A percentile compares a stretch with the other conserved stretches of the same genome.
Evolutionary conservation across 2,888 invertebrate species (phyloP).

Genomic region (Melangyna quadrimaculata): DNA sequence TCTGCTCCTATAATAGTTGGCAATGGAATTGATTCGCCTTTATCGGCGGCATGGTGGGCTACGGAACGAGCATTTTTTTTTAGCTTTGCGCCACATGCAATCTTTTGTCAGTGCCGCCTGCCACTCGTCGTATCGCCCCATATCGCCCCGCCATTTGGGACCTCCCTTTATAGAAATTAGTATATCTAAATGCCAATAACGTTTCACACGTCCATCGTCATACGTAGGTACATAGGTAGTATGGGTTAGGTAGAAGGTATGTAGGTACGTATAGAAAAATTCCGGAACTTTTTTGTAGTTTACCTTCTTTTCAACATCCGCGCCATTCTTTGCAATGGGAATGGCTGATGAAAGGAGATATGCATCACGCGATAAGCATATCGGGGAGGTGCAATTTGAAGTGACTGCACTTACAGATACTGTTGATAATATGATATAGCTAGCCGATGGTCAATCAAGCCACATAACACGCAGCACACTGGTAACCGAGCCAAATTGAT

Average conservation of each 20-base stretch:
- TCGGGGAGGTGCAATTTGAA: not conserved
- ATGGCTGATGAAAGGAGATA: not conserved
- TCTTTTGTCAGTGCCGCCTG: slow-evolving; percentile 24
- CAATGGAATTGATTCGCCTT: slow-evolving; percentile 25
- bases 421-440: slow-evolving; percentile 44
- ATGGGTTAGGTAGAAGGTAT: accelerated
- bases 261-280: slow-evolving; percentile 29
- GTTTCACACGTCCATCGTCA: slow-evolving; percentile 41
- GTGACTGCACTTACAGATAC: slow-evolving; percentile 13
- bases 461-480: slow-evolving; percentile 48
- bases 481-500: slow-evolving; percentile 58
- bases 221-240: not conserved
- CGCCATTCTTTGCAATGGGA: slow-evolving; percentile 7
- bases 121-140: not conserved
- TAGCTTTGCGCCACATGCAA: slow-evolving; percentile 48
- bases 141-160: not conserved
- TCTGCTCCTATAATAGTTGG: not conserved
- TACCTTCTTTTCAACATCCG: not conserved
- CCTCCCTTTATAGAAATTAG: slow-evolving; percentile 14
- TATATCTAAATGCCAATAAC: slow-evolving; percentile 47
- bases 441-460: slow-evolving; percentile 35
- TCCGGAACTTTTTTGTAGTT: slow-evolving; percentile 39
- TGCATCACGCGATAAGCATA: slow-evolving; percentile 39
- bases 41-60: not conserved
- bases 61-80: slow-evolving; percentile 49